Evolutionary conservation across 2,113 vertebrate genomes (phyloP).

Genomic region (Salminus brasiliensis): DNA sequence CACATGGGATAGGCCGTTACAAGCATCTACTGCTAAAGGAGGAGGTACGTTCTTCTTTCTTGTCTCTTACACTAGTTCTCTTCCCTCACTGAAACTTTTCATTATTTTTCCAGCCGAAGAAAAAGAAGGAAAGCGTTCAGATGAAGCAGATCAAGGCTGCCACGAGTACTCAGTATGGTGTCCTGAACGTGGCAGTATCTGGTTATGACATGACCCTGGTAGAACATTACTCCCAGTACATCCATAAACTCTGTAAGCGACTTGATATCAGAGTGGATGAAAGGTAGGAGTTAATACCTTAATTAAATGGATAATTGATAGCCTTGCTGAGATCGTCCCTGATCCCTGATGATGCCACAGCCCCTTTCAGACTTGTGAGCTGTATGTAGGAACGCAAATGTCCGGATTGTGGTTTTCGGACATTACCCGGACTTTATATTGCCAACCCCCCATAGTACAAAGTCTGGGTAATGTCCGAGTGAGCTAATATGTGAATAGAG

Average conservation of each 20-base stretch:
- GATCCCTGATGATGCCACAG: too few relatives aligned
- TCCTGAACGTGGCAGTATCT: conserved; percentile 84
- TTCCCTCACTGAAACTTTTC: neutral
- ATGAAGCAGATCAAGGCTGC: conserved; percentile 74
- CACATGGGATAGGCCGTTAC: conserved; percentile 86
- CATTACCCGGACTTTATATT: too few relatives aligned
- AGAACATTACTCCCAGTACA: conserved; percentile 84
- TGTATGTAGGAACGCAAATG: too few relatives aligned
- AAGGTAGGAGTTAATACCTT: conserved; percentile 69
- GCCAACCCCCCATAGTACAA: too few relatives aligned
- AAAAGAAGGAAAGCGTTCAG: conserved; percentile 76
- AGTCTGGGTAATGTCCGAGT: too few relatives aligned
- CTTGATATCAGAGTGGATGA: conserved; percentile 80
- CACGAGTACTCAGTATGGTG: conserved; percentile 77
- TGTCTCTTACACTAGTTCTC: neutral
- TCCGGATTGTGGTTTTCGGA: too few relatives aligned
- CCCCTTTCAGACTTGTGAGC: too few relatives aligned
- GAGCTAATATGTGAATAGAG: too few relatives aligned
- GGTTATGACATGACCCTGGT: conserved; percentile 88
- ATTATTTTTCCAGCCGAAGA: conserved; percentile 74
- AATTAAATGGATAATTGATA: neutral
- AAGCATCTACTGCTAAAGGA: conserved; percentile 77
- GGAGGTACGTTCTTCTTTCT: conserved; percentile 69
- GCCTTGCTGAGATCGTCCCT: neutral
- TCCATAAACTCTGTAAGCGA: conserved; percentile 87